Percentiles rank a stretch among this genome's conserved stretches.
Conservation (phyloP, 2,888 invertebrate species). For the Orchesellides sinensis region DNA sequence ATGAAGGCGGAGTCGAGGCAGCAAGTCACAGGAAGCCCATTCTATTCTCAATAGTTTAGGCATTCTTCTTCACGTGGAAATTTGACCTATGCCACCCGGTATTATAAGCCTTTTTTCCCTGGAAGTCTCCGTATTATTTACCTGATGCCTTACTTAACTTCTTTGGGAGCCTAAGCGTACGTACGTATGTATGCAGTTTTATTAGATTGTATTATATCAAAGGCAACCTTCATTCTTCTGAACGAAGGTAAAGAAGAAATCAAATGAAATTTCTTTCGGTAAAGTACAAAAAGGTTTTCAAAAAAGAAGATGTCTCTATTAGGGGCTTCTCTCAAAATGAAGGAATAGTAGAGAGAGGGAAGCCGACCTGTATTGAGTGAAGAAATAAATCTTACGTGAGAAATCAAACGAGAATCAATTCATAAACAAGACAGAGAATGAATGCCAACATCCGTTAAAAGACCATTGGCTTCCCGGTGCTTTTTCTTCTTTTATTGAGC, state of each 20-base stretch:
- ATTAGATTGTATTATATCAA: slow-evolving; percentile 26
- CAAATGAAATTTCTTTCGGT: slow-evolving; percentile 56
- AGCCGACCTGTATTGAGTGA: slow-evolving; percentile 56
- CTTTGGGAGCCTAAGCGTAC: neutral
- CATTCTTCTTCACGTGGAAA: slow-evolving; percentile 60
- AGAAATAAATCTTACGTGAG: slow-evolving; percentile 60
- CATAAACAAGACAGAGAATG: slow-evolving; percentile 31
- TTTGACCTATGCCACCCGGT: slow-evolving; percentile 67
- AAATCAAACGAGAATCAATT: slow-evolving; percentile 56
- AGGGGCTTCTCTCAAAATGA: slow-evolving; percentile 28
- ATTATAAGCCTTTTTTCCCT: slow-evolving; percentile 43
- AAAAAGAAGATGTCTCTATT: slow-evolving; percentile 52
- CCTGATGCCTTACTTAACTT: slow-evolving; percentile 16
- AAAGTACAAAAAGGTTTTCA: slow-evolving; percentile 55
- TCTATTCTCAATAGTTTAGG: slow-evolving; percentile 35
- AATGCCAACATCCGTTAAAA: slow-evolving; percentile 61
- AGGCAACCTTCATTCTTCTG: neutral
- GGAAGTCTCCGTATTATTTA: neutral
- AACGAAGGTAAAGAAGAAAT: slow-evolving; percentile 30
- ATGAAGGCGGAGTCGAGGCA: slow-evolving; percentile 65
- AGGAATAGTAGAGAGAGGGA: slow-evolving; percentile 9
- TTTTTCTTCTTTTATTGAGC: slow-evolving; percentile 23
- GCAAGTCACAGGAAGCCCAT: slow-evolving; percentile 62
- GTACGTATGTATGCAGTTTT: slow-evolving; percentile 26
- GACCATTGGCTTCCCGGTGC: slow-evolving; percentile 36